These are phyloP conservation scores for Brachionus calyciflorus DNA, from an alignment of 1,140 invertebrate genomes.

Conservation along the genomic window DNA sequence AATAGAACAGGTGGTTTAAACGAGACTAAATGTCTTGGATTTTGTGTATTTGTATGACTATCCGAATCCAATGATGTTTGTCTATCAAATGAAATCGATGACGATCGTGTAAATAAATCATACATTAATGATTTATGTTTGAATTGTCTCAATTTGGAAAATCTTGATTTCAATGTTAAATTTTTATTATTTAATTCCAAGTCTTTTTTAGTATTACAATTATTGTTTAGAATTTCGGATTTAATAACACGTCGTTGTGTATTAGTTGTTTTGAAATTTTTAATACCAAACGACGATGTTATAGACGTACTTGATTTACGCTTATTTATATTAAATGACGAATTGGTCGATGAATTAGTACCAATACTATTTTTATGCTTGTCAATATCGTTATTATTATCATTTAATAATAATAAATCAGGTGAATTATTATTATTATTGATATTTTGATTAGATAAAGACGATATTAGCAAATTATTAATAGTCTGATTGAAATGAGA, in stretches of 20 bases:
- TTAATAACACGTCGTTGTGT: background rate
- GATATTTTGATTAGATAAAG: background rate
- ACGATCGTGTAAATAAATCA: background rate
- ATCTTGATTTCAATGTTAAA: background rate
- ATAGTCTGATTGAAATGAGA: background rate
- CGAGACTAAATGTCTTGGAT: background rate
- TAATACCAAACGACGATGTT: conserved; percentile 32
- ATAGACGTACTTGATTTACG: background rate
- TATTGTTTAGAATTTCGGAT: background rate
- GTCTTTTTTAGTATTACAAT: conserved; percentile 20
- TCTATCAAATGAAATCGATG: background rate
- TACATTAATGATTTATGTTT: conserved; percentile 30
- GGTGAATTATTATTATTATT: no score
- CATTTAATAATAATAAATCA: no score
- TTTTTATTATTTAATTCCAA: background rate
- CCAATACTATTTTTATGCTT: conserved; percentile 16
- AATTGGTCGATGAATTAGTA: background rate
- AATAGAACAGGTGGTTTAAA: background rate
- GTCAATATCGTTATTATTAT: background rate
- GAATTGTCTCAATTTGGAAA: background rate
- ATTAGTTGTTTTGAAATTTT: background rate
- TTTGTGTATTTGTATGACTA: background rate
- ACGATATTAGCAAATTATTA: background rate
- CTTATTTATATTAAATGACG: conserved; percentile 12
- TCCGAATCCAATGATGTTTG: background rate